These are phyloP conservation scores for Meta bourneti DNA, from an alignment of 2,888 invertebrate species.

Conservation along the genomic window DNA sequence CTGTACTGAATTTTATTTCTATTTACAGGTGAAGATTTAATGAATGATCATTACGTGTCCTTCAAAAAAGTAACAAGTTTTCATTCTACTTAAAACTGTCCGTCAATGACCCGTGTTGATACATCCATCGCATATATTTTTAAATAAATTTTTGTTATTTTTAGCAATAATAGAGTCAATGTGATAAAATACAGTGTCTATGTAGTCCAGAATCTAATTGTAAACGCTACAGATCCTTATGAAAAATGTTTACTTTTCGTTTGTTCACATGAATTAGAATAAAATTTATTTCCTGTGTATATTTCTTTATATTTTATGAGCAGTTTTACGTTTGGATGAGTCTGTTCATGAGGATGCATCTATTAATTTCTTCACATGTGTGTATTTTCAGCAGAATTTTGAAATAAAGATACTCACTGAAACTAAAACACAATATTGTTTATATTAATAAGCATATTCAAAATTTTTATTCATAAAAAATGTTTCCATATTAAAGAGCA, in stretches of 20 bases:
- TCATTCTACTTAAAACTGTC: conserved; percentile 37
- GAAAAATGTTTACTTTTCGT: neutral
- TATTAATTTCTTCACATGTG: no score
- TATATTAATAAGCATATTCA: no score
- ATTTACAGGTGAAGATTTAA: conserved; percentile 40
- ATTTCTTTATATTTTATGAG: no score
- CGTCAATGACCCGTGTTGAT: conserved; percentile 37
- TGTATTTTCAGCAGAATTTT: no score
- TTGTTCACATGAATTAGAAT: conserved; percentile 52
- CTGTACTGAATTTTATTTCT: neutral
- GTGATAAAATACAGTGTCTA: conserved; percentile 13
- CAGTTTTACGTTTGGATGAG: no score
- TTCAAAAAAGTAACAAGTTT: conserved; percentile 6
- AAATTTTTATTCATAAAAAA: no score
- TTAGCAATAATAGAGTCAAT: conserved; percentile 16
- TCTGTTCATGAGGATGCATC: no score
- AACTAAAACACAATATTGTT: no score
- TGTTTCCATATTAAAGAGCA: no score
- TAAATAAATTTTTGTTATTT: conserved; percentile 52
- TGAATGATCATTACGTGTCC: conserved; percentile 29
- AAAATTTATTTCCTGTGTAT: conserved; percentile 57
- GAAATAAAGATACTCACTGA: no score
- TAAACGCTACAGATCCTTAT: conserved; percentile 15
- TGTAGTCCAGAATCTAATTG: conserved; percentile 22
- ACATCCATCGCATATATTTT: conserved; percentile 50